These are phyloP conservation scores for Tapirus terrestris DNA, from an alignment of 2,113 vertebrate genomes.

Conservation along the genomic window DNA sequence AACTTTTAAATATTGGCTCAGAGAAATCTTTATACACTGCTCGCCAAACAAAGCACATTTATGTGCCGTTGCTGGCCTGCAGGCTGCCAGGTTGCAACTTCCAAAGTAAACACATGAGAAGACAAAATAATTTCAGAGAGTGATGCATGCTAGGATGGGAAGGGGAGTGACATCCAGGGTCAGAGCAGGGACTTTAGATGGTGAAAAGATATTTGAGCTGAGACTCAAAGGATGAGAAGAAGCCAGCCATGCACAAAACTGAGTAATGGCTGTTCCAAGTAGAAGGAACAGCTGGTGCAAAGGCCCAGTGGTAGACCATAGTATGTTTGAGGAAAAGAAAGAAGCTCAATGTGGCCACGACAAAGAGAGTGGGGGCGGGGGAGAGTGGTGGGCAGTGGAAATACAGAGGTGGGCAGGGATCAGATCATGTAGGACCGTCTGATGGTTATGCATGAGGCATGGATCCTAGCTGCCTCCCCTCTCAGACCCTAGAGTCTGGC, in stretches of 20 bases:
- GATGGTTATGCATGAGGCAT: neutral
- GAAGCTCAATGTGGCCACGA: neutral
- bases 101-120: neutral
- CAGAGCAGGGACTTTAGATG: neutral
- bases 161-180: neutral
- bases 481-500: neutral
- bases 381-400: no score
- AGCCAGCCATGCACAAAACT: neutral
- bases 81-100: neutral
- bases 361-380: neutral
- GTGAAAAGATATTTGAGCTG: neutral
- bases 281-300: neutral
- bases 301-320: no score
- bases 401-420: neutral
- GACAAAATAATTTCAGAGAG: neutral
- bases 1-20: neutral
- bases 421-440: neutral
- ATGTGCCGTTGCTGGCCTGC: neutral
- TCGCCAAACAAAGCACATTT: rapidly evolving
- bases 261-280: neutral
- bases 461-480: neutral
- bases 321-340: neutral
- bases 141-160: neutral
- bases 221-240: neutral
- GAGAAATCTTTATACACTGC: neutral